Percentiles rank a stretch among this genome's conserved stretches.
Conservation (phyloP, 2,797 vertebrate genomes). For the Propithecus perrieri region DNA sequence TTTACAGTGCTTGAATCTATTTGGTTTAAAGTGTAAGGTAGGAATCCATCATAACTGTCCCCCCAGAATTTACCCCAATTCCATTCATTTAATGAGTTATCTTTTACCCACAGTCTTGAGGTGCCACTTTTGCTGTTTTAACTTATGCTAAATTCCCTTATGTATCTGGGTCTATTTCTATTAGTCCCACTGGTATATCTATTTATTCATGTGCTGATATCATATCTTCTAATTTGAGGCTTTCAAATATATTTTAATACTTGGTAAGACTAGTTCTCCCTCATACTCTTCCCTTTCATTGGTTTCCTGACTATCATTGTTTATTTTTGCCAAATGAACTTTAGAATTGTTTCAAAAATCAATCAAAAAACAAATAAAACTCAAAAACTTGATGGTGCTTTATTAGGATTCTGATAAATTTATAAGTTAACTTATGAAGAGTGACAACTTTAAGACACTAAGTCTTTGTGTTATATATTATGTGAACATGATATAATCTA, state of each 20-base stretch:
- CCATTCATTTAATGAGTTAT: neutral
- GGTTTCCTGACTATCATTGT: neutral
- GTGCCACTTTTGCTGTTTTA: slow-evolving; percentile 11
- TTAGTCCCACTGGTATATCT: neutral
- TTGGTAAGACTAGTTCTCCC: neutral
- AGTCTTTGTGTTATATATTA: slow-evolving; percentile 1
- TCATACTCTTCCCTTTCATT: slow-evolving; percentile 29
- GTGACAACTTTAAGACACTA: neutral
- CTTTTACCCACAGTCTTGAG: neutral
- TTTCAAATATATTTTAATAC: slow-evolving; percentile 33
- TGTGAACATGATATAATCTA: neutral
- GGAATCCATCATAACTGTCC: neutral
- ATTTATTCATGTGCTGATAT: neutral
- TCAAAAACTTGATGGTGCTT: neutral
- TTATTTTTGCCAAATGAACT: slow-evolving; percentile 1
- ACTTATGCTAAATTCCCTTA: neutral
- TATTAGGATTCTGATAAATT: slow-evolving; percentile 13
- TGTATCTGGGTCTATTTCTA: slow-evolving; percentile 3
- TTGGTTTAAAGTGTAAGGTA: neutral
- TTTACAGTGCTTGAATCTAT: slow-evolving; percentile 18
- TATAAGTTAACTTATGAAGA: slow-evolving; percentile 14
- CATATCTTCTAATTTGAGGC: slow-evolving; percentile 13
- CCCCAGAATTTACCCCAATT: neutral
- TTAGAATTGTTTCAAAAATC: slow-evolving; percentile 33
- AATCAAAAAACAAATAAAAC: neutral